Evolutionary conservation across 2,797 vertebrate species (phyloP).

Genomic region (Sciaenops ocellatus): DNA sequence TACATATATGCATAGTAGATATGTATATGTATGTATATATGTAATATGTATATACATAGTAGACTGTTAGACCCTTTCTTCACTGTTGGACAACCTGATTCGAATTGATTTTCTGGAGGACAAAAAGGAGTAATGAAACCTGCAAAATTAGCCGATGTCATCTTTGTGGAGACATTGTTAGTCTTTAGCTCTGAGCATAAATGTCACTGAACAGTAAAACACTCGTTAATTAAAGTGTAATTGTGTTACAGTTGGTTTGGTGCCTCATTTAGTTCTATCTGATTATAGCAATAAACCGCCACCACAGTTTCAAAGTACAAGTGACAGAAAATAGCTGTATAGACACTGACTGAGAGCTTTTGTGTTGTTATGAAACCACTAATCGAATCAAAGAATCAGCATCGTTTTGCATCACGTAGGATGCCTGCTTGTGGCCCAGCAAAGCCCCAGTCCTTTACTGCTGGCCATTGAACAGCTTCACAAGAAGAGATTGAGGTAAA

Average conservation of each 20-base stretch:
- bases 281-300: conserved; percentile 72
- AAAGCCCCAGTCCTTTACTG: neutral
- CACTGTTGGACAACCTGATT: conserved; percentile 24
- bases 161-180: conserved; percentile 63
- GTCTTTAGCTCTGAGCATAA: conserved; percentile 73
- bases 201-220: conserved; percentile 80
- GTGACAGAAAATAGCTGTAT: conserved; percentile 28
- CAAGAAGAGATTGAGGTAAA: neutral
- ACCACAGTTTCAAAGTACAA: conserved; percentile 48
- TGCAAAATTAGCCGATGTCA: conserved; percentile 65
- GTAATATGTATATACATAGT: neutral
- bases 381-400: conserved; percentile 8
- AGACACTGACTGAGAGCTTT: conserved; percentile 22
- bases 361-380: neutral
- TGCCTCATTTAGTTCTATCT: conserved; percentile 74
- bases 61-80: neutral
- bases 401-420: neutral
- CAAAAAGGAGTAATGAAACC: conserved; percentile 52
- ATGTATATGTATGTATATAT: too few relatives aligned
- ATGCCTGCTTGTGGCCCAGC: neutral
- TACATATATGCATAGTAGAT: neutral
- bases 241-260: conserved; percentile 79
- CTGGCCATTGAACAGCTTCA: neutral
- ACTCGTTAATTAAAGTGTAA: conserved; percentile 81
- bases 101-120: conserved; percentile 51